These are phyloP conservation scores for Mormyrops attenuatus DNA, from an alignment of 2,797 vertebrate species.

Conservation along the genomic window DNA sequence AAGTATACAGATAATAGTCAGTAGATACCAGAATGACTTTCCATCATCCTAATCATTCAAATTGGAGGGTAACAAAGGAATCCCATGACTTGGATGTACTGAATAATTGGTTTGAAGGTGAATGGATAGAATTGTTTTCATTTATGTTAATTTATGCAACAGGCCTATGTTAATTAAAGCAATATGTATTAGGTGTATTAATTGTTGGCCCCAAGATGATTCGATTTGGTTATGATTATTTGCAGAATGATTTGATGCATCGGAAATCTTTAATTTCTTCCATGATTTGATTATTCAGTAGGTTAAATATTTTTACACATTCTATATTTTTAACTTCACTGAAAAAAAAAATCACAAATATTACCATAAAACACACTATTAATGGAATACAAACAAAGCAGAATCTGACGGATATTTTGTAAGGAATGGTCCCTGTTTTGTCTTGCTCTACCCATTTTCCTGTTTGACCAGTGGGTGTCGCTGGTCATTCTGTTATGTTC, in stretches of 20 bases:
- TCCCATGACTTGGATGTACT: not conserved
- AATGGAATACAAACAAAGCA: not conserved
- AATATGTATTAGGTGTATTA: not conserved
- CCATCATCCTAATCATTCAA: not conserved
- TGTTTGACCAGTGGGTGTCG: not conserved
- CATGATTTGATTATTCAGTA: not conserved
- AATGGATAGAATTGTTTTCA: conserved; percentile 1
- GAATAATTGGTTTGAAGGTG: not conserved
- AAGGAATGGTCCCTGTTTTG: not conserved
- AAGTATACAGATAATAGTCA: not conserved
- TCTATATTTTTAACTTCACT: not conserved
- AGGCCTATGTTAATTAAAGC: not conserved
- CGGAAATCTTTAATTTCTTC: not conserved
- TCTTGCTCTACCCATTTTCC: not conserved
- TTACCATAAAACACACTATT: not conserved
- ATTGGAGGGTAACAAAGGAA: not conserved
- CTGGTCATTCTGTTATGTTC: not conserved
- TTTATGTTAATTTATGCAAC: not conserved
- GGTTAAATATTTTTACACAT: not conserved
- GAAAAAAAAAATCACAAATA: not conserved
- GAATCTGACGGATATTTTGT: not conserved
- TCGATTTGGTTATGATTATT: not conserved
- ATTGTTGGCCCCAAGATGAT: not conserved
- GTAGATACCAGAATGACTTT: not conserved
- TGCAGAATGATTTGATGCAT: not conserved